These are phyloP conservation scores for Wasmannia auropunctata DNA, from an alignment of 1,140 invertebrate genomes.

Conservation along the genomic window DNA sequence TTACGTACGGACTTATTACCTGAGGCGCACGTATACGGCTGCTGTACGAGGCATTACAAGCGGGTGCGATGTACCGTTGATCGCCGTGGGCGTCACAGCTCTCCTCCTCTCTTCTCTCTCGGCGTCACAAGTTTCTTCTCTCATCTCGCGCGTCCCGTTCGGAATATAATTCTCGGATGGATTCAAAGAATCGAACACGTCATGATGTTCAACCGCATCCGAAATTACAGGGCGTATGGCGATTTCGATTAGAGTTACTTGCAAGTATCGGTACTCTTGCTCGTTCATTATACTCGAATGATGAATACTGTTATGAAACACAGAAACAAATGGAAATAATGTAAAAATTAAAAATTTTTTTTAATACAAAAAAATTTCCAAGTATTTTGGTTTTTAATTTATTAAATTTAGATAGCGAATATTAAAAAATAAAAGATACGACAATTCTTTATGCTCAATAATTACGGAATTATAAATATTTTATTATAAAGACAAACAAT, in stretches of 20 bases:
- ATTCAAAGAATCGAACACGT: constrained; percentile 68
- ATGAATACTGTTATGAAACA: background rate
- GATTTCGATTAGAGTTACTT: constrained; percentile 20
- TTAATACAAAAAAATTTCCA: background rate
- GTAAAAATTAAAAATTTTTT: background rate
- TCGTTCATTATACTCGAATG: background rate
- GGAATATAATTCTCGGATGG: constrained; percentile 67
- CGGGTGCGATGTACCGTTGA: constrained; percentile 81
- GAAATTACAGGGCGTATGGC: constrained; percentile 60
- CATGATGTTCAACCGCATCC: constrained; percentile 52
- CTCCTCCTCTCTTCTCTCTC: background rate
- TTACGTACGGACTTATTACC: constrained; percentile 67
- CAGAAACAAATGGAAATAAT: background rate
- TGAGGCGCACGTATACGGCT: constrained; percentile 53
- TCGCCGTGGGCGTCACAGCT: constrained; percentile 77
- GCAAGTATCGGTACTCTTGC: background rate
- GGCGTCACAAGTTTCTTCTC: constrained; percentile 15
- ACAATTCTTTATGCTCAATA: too few species aligned
- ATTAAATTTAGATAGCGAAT: too few species aligned
- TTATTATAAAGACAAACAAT: too few species aligned
- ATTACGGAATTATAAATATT: too few species aligned
- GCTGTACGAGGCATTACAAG: constrained; percentile 63
- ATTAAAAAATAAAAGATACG: too few species aligned
- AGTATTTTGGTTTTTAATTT: background rate
- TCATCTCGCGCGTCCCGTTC: constrained; percentile 33